Base-by-base conservation (phyloP, 2,113 vertebrate genomes). In the Thalassarche chlororhynchos region DNA sequence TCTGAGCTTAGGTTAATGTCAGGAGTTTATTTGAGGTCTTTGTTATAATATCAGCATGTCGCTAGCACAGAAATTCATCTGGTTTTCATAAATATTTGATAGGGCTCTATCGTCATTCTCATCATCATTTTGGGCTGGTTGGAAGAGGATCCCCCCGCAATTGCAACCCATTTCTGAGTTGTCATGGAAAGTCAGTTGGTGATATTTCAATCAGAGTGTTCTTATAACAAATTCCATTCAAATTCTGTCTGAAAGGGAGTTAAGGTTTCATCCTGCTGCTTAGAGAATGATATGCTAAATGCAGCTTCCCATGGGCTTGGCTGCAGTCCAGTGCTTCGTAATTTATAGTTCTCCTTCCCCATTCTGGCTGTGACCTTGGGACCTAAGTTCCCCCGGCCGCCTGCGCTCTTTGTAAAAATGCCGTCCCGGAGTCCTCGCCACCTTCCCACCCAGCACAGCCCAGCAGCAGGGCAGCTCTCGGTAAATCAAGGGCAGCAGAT, bases 81-180 rank as follows among this genome's bases (percentile, higher is more conserved):
- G 82, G 62, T 78, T 97, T 97, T 98, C 95, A 98, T 97, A 97
- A 98, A 98, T 98, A 95, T 97, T 97, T 95, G 84, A 97, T 97
- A 87, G 92, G 83, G 70, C 57, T 82, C 83, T 96, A 55, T 90
- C 72, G 24, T 58, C 81, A 51, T 75, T 80, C 46, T 97, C 86
- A 46, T 93, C 87, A 76, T 78, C 42, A 60, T 87, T 84, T 83
- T 25, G 49, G 64, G 77, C 55, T 36, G 60, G 47, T 57, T 87
- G 74, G 77, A 88, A 90, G 68, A 91, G 60, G 76, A 84, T 52
- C n/a, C 80, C 79, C 52, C 47, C 2, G 4, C 6, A 16, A 90
- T 14, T 54, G 93, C 81, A 90, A 55, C 94, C 80, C 42, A n/a
- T 96, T 89, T 96, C 90, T 1, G 57, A 97, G 92, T 95, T 98